Base-by-base conservation (phyloP, 2,113 vertebrate species). In the Laterallus jamaicensis region DNA sequence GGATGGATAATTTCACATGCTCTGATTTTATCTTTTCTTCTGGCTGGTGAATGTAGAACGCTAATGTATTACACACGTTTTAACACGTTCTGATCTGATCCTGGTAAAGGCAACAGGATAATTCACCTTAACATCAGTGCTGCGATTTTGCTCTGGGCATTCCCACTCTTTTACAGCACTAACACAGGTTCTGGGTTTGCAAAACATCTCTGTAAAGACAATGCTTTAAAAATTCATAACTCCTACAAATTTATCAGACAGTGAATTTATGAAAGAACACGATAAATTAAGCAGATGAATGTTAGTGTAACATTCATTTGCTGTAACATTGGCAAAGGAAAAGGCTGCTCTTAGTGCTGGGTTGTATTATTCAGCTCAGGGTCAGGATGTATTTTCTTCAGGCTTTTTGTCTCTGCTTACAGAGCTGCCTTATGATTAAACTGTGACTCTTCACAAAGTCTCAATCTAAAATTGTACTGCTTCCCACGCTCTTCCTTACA, bases 391-490 rank as follows among this genome's bases (percentile, higher is more conserved):
- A 9, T 67, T 64, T 88, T 73, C 50, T 80, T 49, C 22, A 76
- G 63, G 39, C 35, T 44, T 63, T 69, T 40, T 25, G 8, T 17
- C 37, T 75, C 24, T 82, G 37, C 40, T 75, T 55, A 1, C 54
- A 17, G n/a, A 32, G 70, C 67, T 94, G 49, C 42, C 12, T 59
- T 47, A 13, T 39, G 28, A 35, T 59, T 37, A 9, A 31, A 24
- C 11, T 0, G 0, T 35, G 1, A 14, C 21, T n/a, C 18, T 52
- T 83, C 29, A 18, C 32, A 10, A 63, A 60, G 28, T 55, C 54
- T 8, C 14, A 49, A 32, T 8, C 22, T 9, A 22, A 69, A 73
- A 11, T 5, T 1, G 3, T 18, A 2, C 14, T 20, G n/a, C 50
- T 54, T 64, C 50, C 44, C 24, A 29, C 13, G 11, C 44, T 39